Evolutionary conservation across 2,888 invertebrate genomes (phyloP).

Genomic region (Megastigmus dorsalis): DNA sequence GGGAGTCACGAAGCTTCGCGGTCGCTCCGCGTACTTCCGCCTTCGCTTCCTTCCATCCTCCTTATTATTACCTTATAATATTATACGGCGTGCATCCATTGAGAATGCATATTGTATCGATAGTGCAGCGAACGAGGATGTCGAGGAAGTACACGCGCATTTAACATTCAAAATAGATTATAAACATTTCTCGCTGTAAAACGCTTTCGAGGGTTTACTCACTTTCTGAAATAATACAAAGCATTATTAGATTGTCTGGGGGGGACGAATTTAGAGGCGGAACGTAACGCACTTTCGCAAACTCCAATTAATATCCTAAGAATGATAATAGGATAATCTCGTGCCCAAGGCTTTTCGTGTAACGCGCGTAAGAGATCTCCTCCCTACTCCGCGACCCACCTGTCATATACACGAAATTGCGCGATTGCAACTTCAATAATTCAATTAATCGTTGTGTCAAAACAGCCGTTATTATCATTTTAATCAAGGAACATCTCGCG

Average conservation of each 20-base stretch:
- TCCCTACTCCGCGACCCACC: no score
- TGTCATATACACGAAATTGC: no score
- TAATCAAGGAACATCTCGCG: neutral
- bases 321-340: no score
- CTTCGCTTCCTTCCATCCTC: slow-evolving; percentile 24
- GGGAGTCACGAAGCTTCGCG: slow-evolving; percentile 42
- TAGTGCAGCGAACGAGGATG: no score
- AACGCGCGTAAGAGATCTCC: no score
- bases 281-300: no score
- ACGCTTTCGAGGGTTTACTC: neutral
- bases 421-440: no score
- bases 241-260: no score
- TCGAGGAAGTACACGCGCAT: no score
- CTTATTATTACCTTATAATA: neutral
- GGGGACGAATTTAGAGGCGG: no score
- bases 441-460: neutral
- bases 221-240: neutral
- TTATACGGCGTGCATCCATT: neutral
- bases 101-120: neutral
- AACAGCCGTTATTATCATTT: slow-evolving; percentile 4
- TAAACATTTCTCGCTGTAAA: neutral
- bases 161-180: neutral
- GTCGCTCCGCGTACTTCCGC: slow-evolving; percentile 39
- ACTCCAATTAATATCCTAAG: no score
- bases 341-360: no score